These are phyloP conservation scores for Noctua comes DNA, from an alignment of 2,888 invertebrate species.

Conservation along the genomic window DNA sequence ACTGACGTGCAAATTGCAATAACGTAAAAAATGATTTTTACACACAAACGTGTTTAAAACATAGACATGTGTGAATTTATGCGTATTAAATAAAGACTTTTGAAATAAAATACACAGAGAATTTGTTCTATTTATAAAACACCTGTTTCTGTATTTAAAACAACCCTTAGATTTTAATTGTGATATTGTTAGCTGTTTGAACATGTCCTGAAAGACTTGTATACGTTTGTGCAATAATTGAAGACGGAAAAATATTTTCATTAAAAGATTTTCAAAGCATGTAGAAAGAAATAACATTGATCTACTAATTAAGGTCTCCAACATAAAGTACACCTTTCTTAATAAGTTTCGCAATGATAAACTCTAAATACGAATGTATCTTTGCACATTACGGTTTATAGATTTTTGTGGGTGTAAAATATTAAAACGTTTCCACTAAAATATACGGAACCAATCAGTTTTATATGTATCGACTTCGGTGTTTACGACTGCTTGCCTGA, in stretches of 20 bases:
- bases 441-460: slow-evolving; percentile 32
- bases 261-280: neutral
- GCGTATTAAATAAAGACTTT: neutral
- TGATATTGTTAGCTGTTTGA: no score
- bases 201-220: neutral
- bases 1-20: no score
- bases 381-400: slow-evolving; percentile 49
- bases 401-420: slow-evolving; percentile 59
- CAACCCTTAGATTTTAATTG: no score
- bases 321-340: slow-evolving; percentile 39
- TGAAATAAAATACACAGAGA: neutral
- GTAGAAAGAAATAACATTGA: neutral
- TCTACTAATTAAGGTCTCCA: slow-evolving; percentile 23
- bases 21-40: no score
- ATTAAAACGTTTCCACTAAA: slow-evolving; percentile 51
- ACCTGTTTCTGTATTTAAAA: no score
- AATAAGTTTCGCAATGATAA: slow-evolving; percentile 52
- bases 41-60: neutral
- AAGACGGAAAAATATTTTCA: neutral
- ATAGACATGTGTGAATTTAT: no score
- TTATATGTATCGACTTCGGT: slow-evolving; percentile 26
- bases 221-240: neutral
- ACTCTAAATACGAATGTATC: slow-evolving; percentile 45
- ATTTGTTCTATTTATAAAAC: neutral
- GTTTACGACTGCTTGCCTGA: slow-evolving; percentile 38